phyloP scores from a whole-genome alignment of 2,888 invertebrate species.

The Tineola bisselliella region DNA sequence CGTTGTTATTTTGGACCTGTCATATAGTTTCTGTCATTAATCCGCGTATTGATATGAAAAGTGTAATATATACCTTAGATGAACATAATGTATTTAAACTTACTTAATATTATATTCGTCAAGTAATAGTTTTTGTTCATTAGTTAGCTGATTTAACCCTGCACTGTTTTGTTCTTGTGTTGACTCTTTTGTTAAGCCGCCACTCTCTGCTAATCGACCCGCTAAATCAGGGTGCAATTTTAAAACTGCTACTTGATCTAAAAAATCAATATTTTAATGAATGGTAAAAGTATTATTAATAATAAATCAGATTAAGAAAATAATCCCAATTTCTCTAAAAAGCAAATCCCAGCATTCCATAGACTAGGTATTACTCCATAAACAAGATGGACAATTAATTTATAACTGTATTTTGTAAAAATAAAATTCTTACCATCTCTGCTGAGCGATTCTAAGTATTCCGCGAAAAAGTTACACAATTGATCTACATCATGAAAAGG shows the following conservation, averaged over 20 bases:
- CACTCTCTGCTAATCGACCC: constrained; percentile 62
- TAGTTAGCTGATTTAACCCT: constrained; percentile 61
- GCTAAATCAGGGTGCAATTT: constrained; percentile 73
- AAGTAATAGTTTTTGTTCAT: constrained; percentile 60
- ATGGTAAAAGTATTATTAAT: too few species aligned
- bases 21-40: too few species aligned
- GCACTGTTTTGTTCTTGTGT: constrained; percentile 65
- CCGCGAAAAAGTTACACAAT: constrained; percentile 59
- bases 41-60: too few species aligned
- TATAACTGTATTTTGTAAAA: too few species aligned
- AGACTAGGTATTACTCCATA: too few species aligned
- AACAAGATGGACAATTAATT: too few species aligned
- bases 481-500: constrained; percentile 60
- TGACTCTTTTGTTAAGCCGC: constrained; percentile 68
- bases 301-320: too few species aligned
- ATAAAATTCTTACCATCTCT: constrained; percentile 49
- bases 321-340: too few species aligned
- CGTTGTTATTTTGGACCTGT: too few species aligned
- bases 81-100: constrained; percentile 17
- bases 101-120: constrained; percentile 47
- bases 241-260: constrained; percentile 66
- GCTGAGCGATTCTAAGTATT: constrained; percentile 64
- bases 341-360: too few species aligned
- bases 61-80: too few species aligned
- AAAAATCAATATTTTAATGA: constrained; percentile 21